Conservation (phyloP, 2,113 vertebrate species). For the Clarias macrocephalus region DNA sequence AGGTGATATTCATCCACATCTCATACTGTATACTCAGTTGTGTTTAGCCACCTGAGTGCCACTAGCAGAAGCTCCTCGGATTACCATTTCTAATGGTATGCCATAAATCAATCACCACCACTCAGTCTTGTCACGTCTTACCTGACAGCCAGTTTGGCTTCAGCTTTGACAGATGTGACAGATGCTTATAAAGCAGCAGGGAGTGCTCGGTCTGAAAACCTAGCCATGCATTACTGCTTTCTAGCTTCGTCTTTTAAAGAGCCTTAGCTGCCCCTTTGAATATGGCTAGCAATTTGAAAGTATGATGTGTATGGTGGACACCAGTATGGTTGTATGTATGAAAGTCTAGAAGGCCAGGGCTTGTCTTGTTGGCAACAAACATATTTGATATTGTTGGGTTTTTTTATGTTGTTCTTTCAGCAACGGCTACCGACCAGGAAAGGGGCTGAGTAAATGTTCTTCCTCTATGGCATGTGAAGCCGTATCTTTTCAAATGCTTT, state of each 20-base stretch:
- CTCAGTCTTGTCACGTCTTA: neutral
- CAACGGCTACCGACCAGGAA: too few species aligned
- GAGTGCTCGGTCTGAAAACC: neutral
- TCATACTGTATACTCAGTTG: too few species aligned
- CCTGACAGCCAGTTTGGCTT: conserved; percentile 15
- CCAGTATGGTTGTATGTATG: too few species aligned
- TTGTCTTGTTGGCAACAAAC: neutral
- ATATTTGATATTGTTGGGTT: neutral
- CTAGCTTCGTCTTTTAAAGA: conserved; percentile 21
- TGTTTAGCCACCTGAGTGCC: neutral
- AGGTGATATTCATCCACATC: neutral
- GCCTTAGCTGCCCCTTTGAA: neutral
- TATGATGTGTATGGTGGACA: neutral
- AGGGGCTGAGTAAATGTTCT: too few species aligned
- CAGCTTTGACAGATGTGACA: conserved; percentile 21
- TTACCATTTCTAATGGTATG: neutral
- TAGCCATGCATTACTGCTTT: neutral
- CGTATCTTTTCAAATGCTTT: too few species aligned
- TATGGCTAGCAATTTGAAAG: neutral
- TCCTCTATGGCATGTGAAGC: too few species aligned
- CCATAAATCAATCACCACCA: conserved; percentile 16
- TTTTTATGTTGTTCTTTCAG: neutral
- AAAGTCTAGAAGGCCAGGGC: neutral
- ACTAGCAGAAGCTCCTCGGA: neutral
- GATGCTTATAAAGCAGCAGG: neutral